Conservation (phyloP, 2,797 vertebrate genomes). For the Tapirus indicus region DNA sequence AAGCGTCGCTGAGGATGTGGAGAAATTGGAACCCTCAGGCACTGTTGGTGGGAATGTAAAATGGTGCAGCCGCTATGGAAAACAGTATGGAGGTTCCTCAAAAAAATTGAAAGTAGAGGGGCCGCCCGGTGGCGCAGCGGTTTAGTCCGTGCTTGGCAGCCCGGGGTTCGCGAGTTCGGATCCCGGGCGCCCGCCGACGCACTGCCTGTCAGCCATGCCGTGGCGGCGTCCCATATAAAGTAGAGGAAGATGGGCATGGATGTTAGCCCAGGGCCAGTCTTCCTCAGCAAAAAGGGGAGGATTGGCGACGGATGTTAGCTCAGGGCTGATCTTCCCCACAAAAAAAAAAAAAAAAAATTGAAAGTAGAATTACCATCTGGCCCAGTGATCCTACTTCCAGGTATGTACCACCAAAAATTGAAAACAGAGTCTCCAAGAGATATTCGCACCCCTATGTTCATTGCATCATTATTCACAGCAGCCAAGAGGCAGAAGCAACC, state of each 20-base stretch:
- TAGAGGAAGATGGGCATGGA: no score
- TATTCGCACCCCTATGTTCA: background rate
- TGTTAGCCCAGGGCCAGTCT: no score
- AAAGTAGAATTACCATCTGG: background rate
- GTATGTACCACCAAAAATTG: background rate
- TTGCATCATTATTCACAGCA: background rate
- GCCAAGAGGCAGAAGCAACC: background rate
- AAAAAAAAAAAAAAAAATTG: background rate
- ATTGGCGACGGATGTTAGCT: no score
- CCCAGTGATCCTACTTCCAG: background rate
- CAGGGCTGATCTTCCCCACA: no score
- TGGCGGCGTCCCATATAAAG: no score
- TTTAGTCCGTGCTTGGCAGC: no score
- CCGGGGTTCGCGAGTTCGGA: no score
- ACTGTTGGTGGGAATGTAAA: background rate
- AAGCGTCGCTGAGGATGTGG: background rate
- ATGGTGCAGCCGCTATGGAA: background rate
- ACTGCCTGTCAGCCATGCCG: no score
- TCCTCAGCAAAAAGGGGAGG: no score
- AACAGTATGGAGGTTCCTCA: background rate
- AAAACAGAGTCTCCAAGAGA: conserved; percentile 13
- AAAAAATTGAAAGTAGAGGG: background rate
- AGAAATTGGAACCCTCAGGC: background rate
- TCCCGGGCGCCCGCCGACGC: no score
- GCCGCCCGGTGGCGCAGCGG: no score